These are phyloP conservation scores for Coelopa pilipes DNA, from an alignment of 2,888 invertebrate species.

Conservation along the genomic window DNA sequence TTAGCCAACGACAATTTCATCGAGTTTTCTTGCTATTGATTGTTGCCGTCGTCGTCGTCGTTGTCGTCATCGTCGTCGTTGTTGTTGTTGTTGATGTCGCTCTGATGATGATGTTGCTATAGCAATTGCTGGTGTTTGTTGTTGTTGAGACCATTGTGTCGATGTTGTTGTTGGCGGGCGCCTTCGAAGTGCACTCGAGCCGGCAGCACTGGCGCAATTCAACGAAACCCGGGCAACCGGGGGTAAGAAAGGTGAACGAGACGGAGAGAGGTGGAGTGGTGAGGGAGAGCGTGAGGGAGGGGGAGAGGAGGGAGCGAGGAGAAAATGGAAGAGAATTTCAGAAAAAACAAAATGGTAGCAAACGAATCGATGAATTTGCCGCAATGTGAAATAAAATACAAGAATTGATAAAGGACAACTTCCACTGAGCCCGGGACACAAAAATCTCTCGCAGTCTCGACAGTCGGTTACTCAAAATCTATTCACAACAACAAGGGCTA, in stretches of 20 bases:
- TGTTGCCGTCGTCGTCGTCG: background rate
- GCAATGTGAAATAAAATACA: background rate
- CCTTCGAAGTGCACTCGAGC: slow-evolving; percentile 30
- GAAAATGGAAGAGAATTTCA: slow-evolving; percentile 18
- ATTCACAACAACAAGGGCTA: slow-evolving; percentile 9
- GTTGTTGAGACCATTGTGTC: background rate
- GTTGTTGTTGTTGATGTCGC: background rate
- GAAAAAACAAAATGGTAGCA: slow-evolving; percentile 19
- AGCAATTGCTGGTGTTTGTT: background rate
- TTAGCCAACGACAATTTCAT: background rate
- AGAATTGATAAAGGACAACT: no score
- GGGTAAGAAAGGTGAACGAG: background rate
- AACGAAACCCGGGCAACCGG: background rate
- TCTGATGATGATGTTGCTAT: no score
- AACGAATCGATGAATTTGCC: slow-evolving; percentile 24
- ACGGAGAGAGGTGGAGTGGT: no score
- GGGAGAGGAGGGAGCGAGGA: no score
- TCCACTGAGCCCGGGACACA: no score
- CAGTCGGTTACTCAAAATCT: background rate
- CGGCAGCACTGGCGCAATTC: slow-evolving; percentile 17
- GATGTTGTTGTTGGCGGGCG: slow-evolving; percentile 26
- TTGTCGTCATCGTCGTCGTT: slow-evolving; percentile 4
- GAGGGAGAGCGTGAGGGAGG: no score
- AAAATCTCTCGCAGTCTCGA: background rate
- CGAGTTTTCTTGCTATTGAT: no score